These are phyloP conservation scores for Heliconius hermathena DNA, from an alignment of 1,140 invertebrate genomes.

Conservation along the genomic window DNA sequence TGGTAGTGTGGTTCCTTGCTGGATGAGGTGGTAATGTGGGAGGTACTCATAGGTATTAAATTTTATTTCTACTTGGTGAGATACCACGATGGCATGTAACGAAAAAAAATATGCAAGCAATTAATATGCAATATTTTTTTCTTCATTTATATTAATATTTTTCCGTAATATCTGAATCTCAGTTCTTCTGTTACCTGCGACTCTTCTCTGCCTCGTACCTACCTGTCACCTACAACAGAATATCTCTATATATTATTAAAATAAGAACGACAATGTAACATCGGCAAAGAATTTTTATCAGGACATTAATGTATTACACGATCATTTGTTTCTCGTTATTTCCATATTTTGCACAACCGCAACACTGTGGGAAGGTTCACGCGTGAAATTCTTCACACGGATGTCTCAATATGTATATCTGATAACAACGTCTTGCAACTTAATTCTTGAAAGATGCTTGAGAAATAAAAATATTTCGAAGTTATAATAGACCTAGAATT, in stretches of 20 bases:
- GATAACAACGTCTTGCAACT: conserved; percentile 34
- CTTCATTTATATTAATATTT: no score
- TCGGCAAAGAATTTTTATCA: conserved; percentile 8
- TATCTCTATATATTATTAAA: neutral
- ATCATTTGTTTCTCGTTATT: conserved; percentile 17
- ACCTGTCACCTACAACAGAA: no score
- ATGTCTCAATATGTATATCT: conserved; percentile 39
- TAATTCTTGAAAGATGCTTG: conserved; percentile 28
- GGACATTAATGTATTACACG: conserved; percentile 1
- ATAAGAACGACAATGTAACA: neutral
- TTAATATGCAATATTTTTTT: no score
- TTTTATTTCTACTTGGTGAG: neutral
- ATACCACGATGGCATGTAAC: no score
- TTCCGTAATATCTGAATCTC: no score
- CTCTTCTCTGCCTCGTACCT: no score
- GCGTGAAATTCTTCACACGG: conserved; percentile 47
- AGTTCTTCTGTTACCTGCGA: no score
- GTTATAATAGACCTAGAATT: neutral
- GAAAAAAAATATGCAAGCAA: no score
- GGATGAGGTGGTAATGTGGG: no score
- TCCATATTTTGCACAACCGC: conserved; percentile 48
- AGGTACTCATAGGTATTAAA: no score
- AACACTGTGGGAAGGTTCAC: conserved; percentile 57
- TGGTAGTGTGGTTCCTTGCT: no score
- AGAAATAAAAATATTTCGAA: conserved; percentile 14